Base-by-base conservation (phyloP, 2,888 invertebrate species). In the Plusia festucae region DNA sequence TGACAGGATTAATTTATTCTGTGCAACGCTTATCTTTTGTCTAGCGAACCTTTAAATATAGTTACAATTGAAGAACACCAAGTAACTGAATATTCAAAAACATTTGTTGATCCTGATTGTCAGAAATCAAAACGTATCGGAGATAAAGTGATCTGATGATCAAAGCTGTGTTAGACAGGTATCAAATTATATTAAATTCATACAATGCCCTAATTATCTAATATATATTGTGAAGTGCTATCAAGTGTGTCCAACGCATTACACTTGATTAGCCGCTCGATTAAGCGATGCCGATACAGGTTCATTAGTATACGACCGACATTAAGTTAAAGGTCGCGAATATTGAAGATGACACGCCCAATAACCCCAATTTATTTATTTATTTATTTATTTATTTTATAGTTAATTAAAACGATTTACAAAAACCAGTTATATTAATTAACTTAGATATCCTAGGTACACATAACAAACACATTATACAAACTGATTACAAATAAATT, bases 211-310 rank as follows among this genome's bases (percentile, higher is more conserved):
- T 20, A 49, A 49, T 49, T 49, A 49, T 18, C n/a, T 40, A n/a
- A 40, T 49, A 20, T 8, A 20, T 13, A 49, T 49, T 18, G 46
- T 20, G 46, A 18, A 18, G 46, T 20, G 46, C 46, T 20, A 20
- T 49, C 46, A 40, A 40, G 40, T 40, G 40, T 40, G 40, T 40
- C 40, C 40, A n/a, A 40, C 5, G n/a, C 40, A 40, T 40, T 40
- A 40, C 40, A 40, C 40, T 40, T 20, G 46, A 49, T 49, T 49
- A 49, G 46, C 46, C 46, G 46, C 46, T 49, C 46, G 46, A 49
- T 49, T 49, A 49, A 20, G 18, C 20, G 18, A 49, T 2, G n/a
- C 5, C 46, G 15, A 46, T 46, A 49, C 20, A 49, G 7, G 20
- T 49, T 49, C 46, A 20, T 18, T 49, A 49, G 46, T 16, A 16